These are phyloP conservation scores for Drosophila histrio DNA, from an alignment of 2,888 invertebrate genomes.

Conservation along the genomic window DNA sequence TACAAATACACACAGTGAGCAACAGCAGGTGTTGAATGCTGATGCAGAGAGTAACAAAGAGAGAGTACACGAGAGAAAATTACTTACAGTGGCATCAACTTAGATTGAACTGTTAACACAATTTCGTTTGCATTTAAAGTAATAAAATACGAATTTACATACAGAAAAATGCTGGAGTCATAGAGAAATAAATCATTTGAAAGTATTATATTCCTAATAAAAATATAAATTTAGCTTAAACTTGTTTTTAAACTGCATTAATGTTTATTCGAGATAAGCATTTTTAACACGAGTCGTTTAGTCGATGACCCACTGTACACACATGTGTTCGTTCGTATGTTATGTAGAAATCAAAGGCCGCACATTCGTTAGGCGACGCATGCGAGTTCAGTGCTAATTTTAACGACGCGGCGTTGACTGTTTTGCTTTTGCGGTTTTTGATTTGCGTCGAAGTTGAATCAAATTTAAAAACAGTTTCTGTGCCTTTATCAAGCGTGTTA, in stretches of 20 bases:
- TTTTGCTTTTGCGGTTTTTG: slow-evolving; percentile 64
- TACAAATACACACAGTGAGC: slow-evolving; percentile 1
- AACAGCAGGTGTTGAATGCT: slow-evolving; percentile 30
- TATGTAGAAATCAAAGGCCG: slow-evolving; percentile 63
- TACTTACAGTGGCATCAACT: slow-evolving; percentile 20
- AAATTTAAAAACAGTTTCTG: slow-evolving; percentile 66
- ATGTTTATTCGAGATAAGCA: not conserved
- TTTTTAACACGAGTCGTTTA: not conserved
- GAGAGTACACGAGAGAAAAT: slow-evolving; percentile 8
- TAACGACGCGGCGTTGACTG: slow-evolving; percentile 69
- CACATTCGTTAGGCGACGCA: slow-evolving; percentile 59
- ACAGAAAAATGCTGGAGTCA: not conserved
- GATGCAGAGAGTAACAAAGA: slow-evolving; percentile 12
- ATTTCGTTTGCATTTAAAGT: not conserved
- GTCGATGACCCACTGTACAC: slow-evolving; percentile 22
- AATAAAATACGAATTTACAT: not conserved
- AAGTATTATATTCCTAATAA: not conserved
- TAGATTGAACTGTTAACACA: not conserved
- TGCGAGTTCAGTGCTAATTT: slow-evolving; percentile 73
- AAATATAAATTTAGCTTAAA: not conserved
- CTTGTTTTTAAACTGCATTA: not conserved
- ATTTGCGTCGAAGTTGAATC: slow-evolving; percentile 58
- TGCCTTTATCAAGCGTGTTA: slow-evolving; percentile 56
- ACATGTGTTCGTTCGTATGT: not conserved
- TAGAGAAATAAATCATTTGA: not conserved